Evolutionary conservation across 1,140 invertebrate species (phyloP).

Genomic region (Bombus cullumanus): DNA sequence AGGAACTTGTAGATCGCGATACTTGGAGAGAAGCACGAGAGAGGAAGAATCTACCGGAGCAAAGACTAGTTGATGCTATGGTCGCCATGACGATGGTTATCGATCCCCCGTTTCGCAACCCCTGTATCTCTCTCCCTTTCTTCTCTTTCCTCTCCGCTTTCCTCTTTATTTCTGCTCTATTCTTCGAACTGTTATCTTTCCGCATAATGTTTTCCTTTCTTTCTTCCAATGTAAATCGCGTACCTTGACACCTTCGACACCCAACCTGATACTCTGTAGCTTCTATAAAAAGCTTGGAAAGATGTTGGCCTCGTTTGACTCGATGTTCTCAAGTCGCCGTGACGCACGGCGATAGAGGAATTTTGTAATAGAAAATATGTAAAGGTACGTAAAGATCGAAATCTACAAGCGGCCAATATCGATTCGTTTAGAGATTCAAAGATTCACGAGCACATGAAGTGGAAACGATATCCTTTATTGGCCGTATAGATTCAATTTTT

Average conservation of each 20-base stretch:
- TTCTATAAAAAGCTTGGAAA: background rate
- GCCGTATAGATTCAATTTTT: background rate
- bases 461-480: background rate
- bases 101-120: slow-evolving; percentile 59
- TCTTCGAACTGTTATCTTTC: background rate
- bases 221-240: background rate
- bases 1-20: background rate
- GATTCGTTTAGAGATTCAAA: background rate
- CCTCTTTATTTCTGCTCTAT: background rate
- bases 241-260: background rate
- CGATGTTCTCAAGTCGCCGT: background rate
- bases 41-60: slow-evolving; percentile 10
- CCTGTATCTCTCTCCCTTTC: slow-evolving; percentile 10
- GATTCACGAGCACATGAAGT: background rate
- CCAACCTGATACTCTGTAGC: background rate
- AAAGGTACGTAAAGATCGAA: background rate
- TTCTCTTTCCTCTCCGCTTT: background rate
- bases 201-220: background rate
- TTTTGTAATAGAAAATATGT: background rate
- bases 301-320: background rate
- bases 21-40: background rate
- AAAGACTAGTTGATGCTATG: slow-evolving; percentile 70
- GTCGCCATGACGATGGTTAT: slow-evolving; percentile 76
- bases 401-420: background rate
- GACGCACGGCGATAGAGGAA: no score